A percentile compares a stretch with the other conserved stretches of the same genome.
Evolutionary conservation across 1,140 invertebrate genomes (phyloP).

Genomic region (Atopsyche davidsoni): DNA sequence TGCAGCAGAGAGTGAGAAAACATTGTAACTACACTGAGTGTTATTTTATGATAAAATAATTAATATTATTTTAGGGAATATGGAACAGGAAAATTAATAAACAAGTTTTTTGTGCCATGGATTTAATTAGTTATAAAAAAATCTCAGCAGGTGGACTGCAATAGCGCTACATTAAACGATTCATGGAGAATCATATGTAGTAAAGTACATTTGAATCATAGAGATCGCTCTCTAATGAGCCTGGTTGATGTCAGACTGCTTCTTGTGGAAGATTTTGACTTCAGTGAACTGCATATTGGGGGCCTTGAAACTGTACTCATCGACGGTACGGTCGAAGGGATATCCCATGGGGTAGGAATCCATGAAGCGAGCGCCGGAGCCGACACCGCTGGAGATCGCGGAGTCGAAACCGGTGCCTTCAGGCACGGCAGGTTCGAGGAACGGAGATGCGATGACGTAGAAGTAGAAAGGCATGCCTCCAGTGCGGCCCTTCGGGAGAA

Average conservation of each 20-base stretch:
- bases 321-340: slow-evolving; percentile 60
- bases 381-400: slow-evolving; percentile 30
- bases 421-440: slow-evolving; percentile 37
- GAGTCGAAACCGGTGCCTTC: slow-evolving; percentile 36
- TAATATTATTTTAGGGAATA: too few relatives aligned
- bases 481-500: slow-evolving; percentile 55
- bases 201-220: too few relatives aligned
- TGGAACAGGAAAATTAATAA: too few relatives aligned
- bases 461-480: slow-evolving; percentile 56
- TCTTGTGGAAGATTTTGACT: slow-evolving; percentile 54
- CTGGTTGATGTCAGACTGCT: slow-evolving; percentile 26
- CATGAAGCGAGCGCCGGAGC: slow-evolving; percentile 39
- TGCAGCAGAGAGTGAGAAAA: too few relatives aligned
- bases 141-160: too few relatives aligned
- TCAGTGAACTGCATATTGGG: slow-evolving; percentile 55
- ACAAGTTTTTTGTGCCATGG: too few relatives aligned
- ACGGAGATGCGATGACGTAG: slow-evolving; percentile 51
- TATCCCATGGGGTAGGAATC: slow-evolving; percentile 59
- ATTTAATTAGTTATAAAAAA: too few relatives aligned
- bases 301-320: slow-evolving; percentile 42
- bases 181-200: too few relatives aligned
- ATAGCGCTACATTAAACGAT: too few relatives aligned
- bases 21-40: too few relatives aligned
- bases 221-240: too few relatives aligned
- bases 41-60: too few relatives aligned